Percentiles rank a stretch among this genome's conserved stretches.
Conservation (phyloP, 1,140 invertebrate species). For the Drosophila pseudoobscura region DNA sequence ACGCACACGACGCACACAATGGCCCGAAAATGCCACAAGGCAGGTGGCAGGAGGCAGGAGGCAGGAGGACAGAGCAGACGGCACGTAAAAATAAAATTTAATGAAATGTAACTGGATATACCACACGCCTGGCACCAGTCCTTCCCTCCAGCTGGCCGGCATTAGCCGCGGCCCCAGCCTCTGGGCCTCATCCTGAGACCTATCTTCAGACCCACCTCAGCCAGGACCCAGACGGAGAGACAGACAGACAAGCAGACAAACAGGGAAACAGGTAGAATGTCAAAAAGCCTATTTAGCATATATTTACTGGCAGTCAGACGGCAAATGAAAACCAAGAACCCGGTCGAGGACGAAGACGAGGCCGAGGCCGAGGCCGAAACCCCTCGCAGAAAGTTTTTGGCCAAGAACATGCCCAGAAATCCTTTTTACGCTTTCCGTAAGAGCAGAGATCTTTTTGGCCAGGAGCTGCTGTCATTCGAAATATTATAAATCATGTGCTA, state of each 20-base stretch:
- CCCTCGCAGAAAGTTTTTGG: constrained; percentile 35
- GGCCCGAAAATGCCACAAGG: constrained; percentile 46
- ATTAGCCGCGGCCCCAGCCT: not conserved
- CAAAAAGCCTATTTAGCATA: constrained; percentile 82
- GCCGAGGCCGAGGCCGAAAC: constrained; percentile 1
- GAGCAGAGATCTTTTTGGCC: not conserved
- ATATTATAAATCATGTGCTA: constrained; percentile 82
- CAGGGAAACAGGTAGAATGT: constrained; percentile 69
- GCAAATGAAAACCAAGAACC: constrained; percentile 16
- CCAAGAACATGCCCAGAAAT: constrained; percentile 47
- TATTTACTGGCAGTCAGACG: constrained; percentile 57
- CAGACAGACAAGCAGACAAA: not conserved
- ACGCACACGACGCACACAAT: constrained; percentile 53
- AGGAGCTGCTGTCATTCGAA: constrained; percentile 65
- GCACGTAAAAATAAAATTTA: constrained; percentile 80
- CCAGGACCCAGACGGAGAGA: constrained; percentile 22
- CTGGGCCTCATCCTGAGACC: not conserved
- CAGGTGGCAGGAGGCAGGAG: constrained; percentile 1
- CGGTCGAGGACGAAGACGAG: not conserved
- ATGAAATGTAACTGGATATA: constrained; percentile 81
- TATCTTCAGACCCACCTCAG: not conserved
- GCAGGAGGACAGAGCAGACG: constrained; percentile 36
- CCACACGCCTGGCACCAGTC: constrained; percentile 18
- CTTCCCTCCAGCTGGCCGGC: constrained; percentile 35
- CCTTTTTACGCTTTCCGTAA: constrained; percentile 41